A percentile compares a stretch with the other conserved stretches of the same genome.
Evolutionary conservation across 2,797 vertebrate genomes (phyloP).

Genomic region (Margarornis squamiger): DNA sequence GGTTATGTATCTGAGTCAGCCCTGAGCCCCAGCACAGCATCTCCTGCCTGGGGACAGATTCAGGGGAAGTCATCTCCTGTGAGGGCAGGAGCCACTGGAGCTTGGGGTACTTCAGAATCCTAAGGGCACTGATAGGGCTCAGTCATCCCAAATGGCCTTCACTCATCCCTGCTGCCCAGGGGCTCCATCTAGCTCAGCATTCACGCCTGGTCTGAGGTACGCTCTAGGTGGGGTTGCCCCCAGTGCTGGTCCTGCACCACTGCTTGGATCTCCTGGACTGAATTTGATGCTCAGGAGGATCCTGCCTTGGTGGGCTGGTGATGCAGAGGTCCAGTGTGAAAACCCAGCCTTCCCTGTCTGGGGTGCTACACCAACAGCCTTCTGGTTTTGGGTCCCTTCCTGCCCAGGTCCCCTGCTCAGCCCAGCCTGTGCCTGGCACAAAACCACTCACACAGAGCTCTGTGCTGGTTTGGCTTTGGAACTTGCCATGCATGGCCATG

Average conservation of each 20-base stretch:
- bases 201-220: not conserved
- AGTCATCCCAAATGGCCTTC: not conserved
- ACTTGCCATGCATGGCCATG: rapidly evolving
- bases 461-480: not conserved
- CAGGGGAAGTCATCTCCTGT: not conserved
- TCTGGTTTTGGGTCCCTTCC: not conserved
- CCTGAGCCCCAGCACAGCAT: not conserved
- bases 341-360: not conserved
- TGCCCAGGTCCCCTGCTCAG: not conserved
- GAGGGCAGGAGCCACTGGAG: not conserved
- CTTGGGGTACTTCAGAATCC: not conserved
- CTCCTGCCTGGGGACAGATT: not conserved
- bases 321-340: not conserved
- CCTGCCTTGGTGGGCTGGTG: not conserved
- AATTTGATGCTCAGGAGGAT: not conserved
- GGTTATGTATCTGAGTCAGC: not conserved
- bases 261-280: not conserved
- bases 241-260: not conserved
- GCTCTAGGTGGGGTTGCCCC: not conserved
- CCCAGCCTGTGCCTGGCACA: rapidly evolving
- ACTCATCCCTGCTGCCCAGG: not conserved
- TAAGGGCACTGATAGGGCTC: not conserved
- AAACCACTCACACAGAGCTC: not conserved
- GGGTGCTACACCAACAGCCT: not conserved
- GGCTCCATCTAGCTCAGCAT: not conserved